Evolutionary conservation across 2,797 vertebrate genomes (phyloP).

Genomic region (Gephyroberyx darwinii): DNA sequence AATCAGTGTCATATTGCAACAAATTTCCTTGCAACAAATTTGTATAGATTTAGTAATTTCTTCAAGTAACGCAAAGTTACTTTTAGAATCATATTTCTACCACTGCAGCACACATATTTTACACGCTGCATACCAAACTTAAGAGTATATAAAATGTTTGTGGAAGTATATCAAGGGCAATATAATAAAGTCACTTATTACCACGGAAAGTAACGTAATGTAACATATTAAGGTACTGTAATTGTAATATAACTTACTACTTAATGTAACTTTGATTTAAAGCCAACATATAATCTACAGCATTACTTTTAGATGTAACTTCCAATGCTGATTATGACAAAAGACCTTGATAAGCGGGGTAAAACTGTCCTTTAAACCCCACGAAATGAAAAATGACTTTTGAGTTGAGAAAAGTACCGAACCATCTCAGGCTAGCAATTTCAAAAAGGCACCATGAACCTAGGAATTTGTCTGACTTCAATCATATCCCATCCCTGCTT

Average conservation of each 20-base stretch:
- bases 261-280: constrained; percentile 2
- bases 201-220: not conserved
- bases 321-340: constrained; percentile 1
- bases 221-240: constrained; percentile 34
- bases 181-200: constrained; percentile 37
- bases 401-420: not conserved
- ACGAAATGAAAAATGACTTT: constrained; percentile 14
- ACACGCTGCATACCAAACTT: constrained; percentile 51
- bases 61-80: not conserved
- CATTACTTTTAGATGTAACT: constrained; percentile 32
- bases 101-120: constrained; percentile 29
- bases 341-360: constrained; percentile 16
- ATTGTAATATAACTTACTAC: constrained; percentile 27
- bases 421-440: constrained; percentile 32
- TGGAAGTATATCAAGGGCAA: constrained; percentile 46
- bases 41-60: not conserved
- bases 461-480: constrained; percentile 31
- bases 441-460: constrained; percentile 55
- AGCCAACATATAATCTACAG: constrained; percentile 14
- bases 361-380: constrained; percentile 39
- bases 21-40: not conserved
- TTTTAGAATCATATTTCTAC: constrained; percentile 21
- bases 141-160: constrained; percentile 37
- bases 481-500: constrained; percentile 11
- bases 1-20: not conserved